Percentiles rank a stretch among this genome's conserved stretches.
phyloP scores from a whole-genome alignment of 2,797 vertebrate genomes.

The Acanthornis magna region DNA sequence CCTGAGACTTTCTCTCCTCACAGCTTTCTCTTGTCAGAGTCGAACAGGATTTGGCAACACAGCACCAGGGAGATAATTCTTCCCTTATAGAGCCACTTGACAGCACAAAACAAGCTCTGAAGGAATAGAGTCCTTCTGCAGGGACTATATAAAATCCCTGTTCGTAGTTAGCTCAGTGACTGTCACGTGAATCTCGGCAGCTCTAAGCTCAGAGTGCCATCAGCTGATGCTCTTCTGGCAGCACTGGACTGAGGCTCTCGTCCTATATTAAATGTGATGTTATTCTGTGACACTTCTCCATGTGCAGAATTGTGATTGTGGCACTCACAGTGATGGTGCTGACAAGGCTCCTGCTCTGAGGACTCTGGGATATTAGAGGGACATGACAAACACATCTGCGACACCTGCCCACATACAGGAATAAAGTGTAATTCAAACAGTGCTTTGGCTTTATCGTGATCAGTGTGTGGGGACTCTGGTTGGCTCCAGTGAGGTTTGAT shows the following conservation, averaged over 20 bases:
- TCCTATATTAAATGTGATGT: neutral
- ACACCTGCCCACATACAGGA: neutral
- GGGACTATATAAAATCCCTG: neutral
- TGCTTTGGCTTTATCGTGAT: neutral
- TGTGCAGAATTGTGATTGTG: neutral
- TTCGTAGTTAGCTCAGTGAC: accelerated
- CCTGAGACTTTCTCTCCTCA: neutral
- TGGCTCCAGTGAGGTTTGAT: neutral
- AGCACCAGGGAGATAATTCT: neutral
- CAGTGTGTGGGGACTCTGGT: neutral
- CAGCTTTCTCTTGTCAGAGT: neutral
- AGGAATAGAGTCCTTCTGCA: neutral
- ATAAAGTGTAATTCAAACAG: neutral
- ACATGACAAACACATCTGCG: neutral
- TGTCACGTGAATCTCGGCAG: neutral
- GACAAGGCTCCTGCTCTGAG: neutral
- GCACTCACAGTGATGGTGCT: neutral
- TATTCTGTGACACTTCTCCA: neutral
- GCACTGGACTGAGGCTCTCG: neutral
- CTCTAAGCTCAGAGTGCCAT: neutral
- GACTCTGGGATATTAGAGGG: neutral
- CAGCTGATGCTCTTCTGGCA: neutral
- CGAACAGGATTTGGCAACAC: neutral
- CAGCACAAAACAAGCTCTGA: neutral
- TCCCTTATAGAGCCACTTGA: accelerated